These are phyloP conservation scores for Phacellophora camtschatica DNA, from an alignment of 30 jellyfish, hydroid and myxozoan genomes.

Conservation along the genomic window DNA sequence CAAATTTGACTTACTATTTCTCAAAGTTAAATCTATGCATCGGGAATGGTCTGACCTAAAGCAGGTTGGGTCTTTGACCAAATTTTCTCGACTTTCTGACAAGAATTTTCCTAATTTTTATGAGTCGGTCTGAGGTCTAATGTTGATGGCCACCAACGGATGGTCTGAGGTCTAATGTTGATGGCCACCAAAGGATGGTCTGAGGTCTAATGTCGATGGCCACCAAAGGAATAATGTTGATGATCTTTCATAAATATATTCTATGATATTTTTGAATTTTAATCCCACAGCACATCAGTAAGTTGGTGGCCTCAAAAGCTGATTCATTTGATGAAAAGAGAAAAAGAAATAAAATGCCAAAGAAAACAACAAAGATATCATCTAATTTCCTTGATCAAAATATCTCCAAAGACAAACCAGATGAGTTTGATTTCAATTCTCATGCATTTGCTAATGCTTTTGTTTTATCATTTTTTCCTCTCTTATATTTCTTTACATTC, in stretches of 20 bases:
- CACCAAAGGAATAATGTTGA: too few relatives aligned
- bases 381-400: not conserved
- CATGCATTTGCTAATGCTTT: conserved; percentile 56
- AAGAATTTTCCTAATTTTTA: not conserved
- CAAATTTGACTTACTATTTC: too few relatives aligned
- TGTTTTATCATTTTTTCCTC: conserved; percentile 65
- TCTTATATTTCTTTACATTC: conserved; percentile 76
- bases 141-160: too few relatives aligned
- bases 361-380: not conserved
- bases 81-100: not conserved
- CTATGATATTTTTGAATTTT: not conserved
- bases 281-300: not conserved
- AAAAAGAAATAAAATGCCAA: not conserved
- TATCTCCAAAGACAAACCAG: not conserved
- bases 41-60: too few relatives aligned
- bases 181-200: too few relatives aligned
- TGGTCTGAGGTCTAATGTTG: too few relatives aligned
- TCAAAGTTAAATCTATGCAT: too few relatives aligned
- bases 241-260: not conserved
- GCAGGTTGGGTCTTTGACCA: too few relatives aligned
- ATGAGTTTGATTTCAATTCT: not conserved
- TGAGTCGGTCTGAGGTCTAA: too few relatives aligned
- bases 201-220: too few relatives aligned
- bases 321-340: not conserved
- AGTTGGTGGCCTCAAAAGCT: not conserved